Evolutionary conservation across 64 coral and sea anemone genomes (phyloP).

Genomic region (Astreopora myriophthalma): DNA sequence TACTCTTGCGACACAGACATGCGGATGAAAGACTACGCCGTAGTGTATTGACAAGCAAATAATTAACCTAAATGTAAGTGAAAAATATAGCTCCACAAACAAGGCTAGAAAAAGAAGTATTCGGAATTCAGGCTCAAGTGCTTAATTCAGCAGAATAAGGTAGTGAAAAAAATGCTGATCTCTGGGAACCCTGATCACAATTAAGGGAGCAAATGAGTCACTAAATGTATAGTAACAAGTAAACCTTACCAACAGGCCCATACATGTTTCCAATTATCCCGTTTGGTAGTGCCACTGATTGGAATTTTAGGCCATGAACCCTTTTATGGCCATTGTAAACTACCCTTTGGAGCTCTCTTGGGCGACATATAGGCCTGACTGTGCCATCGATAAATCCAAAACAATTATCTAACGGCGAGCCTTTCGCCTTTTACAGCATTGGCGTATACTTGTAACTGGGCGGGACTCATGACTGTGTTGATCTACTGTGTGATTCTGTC

Average conservation of each 20-base stretch:
- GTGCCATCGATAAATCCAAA: background rate
- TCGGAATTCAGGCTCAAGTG: background rate
- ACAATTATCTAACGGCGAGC: background rate
- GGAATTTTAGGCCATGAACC: background rate
- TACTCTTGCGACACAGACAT: too few relatives aligned
- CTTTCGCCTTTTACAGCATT: background rate
- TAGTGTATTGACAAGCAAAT: too few relatives aligned
- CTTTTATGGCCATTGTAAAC: background rate
- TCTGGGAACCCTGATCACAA: background rate
- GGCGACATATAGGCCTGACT: background rate
- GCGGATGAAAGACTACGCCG: too few relatives aligned
- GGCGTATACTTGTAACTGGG: background rate
- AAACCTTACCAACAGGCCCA: background rate
- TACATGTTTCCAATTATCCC: background rate
- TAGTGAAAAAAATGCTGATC: background rate
- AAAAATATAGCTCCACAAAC: background rate
- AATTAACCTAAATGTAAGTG: too few relatives aligned
- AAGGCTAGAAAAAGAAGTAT: background rate
- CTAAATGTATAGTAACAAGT: background rate
- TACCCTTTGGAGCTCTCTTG: background rate
- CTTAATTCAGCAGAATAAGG: background rate
- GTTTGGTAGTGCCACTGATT: background rate
- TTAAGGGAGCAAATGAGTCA: background rate
- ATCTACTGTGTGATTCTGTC: background rate
- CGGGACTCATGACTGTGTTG: background rate